Evolutionary conservation across 2,797 vertebrate genomes (phyloP), one percentile per base, ranked within the genome.

Genomic region (Coranthus polyacanthus): DNA sequence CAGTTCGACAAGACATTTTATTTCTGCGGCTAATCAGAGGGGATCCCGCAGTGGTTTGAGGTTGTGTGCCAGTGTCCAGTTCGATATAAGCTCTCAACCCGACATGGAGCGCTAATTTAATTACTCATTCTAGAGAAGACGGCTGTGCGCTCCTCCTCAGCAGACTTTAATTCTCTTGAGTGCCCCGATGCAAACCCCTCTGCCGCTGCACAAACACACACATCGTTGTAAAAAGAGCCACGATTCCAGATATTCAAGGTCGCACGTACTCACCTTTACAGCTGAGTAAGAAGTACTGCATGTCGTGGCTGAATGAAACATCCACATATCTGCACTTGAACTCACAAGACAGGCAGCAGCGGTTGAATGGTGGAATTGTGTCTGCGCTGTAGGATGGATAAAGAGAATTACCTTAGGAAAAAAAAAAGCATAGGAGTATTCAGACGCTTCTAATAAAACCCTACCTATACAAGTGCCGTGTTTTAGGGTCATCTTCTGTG

Each of bases 391-490:
- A 85, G 88, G 49, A 72, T 17, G 5, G 0, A 39, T 17, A 17
- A 44, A 63, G 1, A 34, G 45, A 34, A 34, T 29, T 11, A 0
- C n/a, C n/a, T n/a, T n/a, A n/a, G n/a, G n/a, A n/a, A n/a, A n/a
- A n/a, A n/a, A n/a, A n/a, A n/a, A n/a, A n/a, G n/a, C n/a, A 15
- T 12, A 43, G 8, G n/a, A 32, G 22, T 2, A 36, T 8, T 17
- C 12, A 0, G 11, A 16, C n/a, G 22, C 32, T 5, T 8, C 6
- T 3, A 11, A 4, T 13, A 18, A 32, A 63, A 15, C 18, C 49
- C 13, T 81, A 99, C 98, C 97, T 99, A 92, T 98, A 99, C 60
- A 99, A 92, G 50, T 99, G 97, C 2, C 97, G 85, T 13, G 95
- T 92, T 60, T 94, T 95, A 0, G 97, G 95, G 59, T 95, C 90